Conservation (phyloP, 2,797 vertebrate genomes). For the Bovichtus diacanthus region DNA sequence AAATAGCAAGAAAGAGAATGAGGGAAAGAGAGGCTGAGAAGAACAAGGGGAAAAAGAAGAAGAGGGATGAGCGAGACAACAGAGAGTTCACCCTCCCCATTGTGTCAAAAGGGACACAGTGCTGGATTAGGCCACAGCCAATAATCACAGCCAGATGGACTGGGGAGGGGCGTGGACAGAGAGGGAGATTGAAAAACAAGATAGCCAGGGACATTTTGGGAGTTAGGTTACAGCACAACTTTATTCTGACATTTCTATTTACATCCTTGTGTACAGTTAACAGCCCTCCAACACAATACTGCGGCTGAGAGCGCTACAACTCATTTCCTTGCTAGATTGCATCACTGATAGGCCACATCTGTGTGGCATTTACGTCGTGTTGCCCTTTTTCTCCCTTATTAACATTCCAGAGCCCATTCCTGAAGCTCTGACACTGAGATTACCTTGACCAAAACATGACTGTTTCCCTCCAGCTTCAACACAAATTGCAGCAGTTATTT, state of each 20-base stretch:
- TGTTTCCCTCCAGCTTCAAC: constrained; percentile 28
- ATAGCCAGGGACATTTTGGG: constrained; percentile 62
- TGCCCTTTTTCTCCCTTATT: constrained; percentile 60
- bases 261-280: constrained; percentile 27
- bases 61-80: constrained; percentile 62
- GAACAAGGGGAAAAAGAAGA: constrained; percentile 16
- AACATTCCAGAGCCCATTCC: constrained; percentile 75
- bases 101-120: constrained; percentile 79
- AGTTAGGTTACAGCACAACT: constrained; percentile 62
- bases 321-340: constrained; percentile 65
- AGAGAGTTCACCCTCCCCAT: constrained; percentile 69
- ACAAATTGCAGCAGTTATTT: constrained; percentile 55
- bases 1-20: background rate
- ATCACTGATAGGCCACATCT: constrained; percentile 72
- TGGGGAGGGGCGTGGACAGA: constrained; percentile 62
- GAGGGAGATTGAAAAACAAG: constrained; percentile 77
- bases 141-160: constrained; percentile 87
- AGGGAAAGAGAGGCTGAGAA: background rate
- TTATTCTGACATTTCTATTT: constrained; percentile 67
- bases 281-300: constrained; percentile 30
- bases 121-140: constrained; percentile 79
- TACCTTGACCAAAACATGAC: constrained; percentile 67
- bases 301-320: constrained; percentile 25
- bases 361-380: constrained; percentile 71
- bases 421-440: constrained; percentile 61